Base-by-base conservation (phyloP, 1,140 invertebrate species). In the Harpegnathos saltator region DNA sequence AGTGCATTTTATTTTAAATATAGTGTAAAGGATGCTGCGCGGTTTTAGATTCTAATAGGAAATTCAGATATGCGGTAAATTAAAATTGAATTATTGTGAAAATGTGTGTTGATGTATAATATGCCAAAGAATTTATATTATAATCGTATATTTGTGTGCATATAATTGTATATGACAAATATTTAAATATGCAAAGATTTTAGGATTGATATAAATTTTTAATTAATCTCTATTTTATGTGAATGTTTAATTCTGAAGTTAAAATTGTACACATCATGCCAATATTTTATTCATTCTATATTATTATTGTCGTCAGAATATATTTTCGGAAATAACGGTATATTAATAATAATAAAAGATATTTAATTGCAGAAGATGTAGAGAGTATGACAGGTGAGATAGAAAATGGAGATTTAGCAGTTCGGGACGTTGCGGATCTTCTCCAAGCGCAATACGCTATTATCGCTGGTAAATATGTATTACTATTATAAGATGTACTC, bases 371-470 rank as follows among this genome's bases (percentile, higher is more conserved):
- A 94, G 94, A 94, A 85, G 93, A 94, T 94, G 93, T 93, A 73
- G 93, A 94, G 91, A 94, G 93, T 91, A 94, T 94, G 93, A 94
- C 93, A 84, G 94, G 93, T 59, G 94, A 94, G 87, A 93, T 94
- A 88, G 93, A 94, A 83, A 94, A 94, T 90, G 93, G 93, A 66
- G 93, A 94, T 81, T 85, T 98, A 71, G 96, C 96, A 87, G 96
- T 98, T 71, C 95, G 95, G 82, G 97, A 98, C 93, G 97, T 99
- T 87, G 97, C 97, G 17, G 97, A 98, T 91, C 95, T 98, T 85
- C 94, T 99, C 61, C 96, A 98, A 89, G 96, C 97, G 61, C 97
- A 98, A 93, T 98, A 97, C 94, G 97, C 97, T 63, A 97, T 98
- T 90, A 96, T 98, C 83, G 98, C 98, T 82, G 98, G 97, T 97